phyloP scores from a whole-genome alignment of 2,888 invertebrate species.

The Scrobipalpa costella region DNA sequence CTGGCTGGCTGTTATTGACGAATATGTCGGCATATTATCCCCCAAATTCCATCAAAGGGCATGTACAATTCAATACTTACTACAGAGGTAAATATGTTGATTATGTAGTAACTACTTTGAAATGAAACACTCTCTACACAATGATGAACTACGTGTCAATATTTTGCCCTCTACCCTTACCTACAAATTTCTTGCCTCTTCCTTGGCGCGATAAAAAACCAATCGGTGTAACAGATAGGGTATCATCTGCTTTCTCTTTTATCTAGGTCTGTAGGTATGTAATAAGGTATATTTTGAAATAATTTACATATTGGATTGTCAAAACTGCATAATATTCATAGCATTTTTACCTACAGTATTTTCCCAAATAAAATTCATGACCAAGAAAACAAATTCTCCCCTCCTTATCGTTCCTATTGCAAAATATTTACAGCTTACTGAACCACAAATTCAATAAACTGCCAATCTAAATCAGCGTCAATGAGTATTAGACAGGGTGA shows the following conservation, averaged over 20 bases:
- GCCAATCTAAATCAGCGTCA: slow-evolving; percentile 27
- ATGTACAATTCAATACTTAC: background rate
- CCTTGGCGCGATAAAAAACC: too few relatives aligned
- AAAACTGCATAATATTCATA: too few relatives aligned
- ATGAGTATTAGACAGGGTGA: slow-evolving; percentile 20
- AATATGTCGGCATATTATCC: slow-evolving; percentile 25
- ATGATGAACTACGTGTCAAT: too few relatives aligned
- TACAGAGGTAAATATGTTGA: background rate
- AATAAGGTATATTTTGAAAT: too few relatives aligned
- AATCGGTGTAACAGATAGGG: too few relatives aligned
- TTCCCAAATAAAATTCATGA: background rate
- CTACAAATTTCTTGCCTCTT: too few relatives aligned
- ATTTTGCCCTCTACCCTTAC: too few relatives aligned
- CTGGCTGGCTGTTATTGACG: slow-evolving; percentile 27
- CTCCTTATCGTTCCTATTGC: background rate
- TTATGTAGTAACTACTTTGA: too few relatives aligned
- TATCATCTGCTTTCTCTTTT: too few relatives aligned
- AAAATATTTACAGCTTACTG: slow-evolving; percentile 10
- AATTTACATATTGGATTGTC: too few relatives aligned
- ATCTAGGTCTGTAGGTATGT: too few relatives aligned
- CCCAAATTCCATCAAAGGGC: background rate
- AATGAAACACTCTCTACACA: too few relatives aligned
- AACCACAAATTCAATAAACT: slow-evolving; percentile 21
- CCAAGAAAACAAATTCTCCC: background rate
- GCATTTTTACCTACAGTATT: background rate